Base-by-base conservation (phyloP, 2,113 vertebrate genomes). In the Gambusia affinis region DNA sequence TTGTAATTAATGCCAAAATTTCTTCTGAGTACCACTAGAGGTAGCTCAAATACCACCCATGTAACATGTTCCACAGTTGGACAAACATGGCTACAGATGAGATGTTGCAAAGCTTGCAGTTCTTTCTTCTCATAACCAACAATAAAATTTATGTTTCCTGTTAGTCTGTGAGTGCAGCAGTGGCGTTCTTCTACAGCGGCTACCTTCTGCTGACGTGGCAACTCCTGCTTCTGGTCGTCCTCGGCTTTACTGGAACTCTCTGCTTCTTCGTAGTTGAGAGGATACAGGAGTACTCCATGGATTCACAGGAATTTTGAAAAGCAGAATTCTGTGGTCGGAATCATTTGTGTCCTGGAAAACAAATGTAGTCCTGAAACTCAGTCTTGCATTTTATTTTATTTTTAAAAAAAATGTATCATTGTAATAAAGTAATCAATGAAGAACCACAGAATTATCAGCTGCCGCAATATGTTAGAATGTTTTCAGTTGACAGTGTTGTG, bases 171-270 rank as follows among this genome's bases (percentile, higher is more conserved):
- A 97, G 95, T 66, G 97, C 98, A 74, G 97, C 98, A 0, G 83
- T 97, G 81, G 97, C 98, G 0, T 99, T 96, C 90, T 98, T 98
- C 96, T 99, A 98, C 95, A 97, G 98, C 81, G 97, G 98, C 70
- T 97, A 98, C 89, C 90, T 98, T 17, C 92, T 97, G 19, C 92
- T 99, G 57, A 95, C 93, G 75, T 99, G 98, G 98, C 98, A 99
- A 76, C 96, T 99, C 28, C 95, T 99, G 73, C 84, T 97, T 86
- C 97, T 99, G 97, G 95, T 97, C 80, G 7, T 96, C 4, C 91
- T 97, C 77, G 97, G 97, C 4, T 97, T 99, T 79, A 89, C 90
- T 11, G 98, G 98, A 7, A 97, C 97, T 0, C 87, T 99, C 29
- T 96, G 96, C 42, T 99, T 99, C 93, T 98, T 99, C 74, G 8